Base-by-base conservation (phyloP, 2,888 invertebrate species). In the Napeogenes sylphis region DNA sequence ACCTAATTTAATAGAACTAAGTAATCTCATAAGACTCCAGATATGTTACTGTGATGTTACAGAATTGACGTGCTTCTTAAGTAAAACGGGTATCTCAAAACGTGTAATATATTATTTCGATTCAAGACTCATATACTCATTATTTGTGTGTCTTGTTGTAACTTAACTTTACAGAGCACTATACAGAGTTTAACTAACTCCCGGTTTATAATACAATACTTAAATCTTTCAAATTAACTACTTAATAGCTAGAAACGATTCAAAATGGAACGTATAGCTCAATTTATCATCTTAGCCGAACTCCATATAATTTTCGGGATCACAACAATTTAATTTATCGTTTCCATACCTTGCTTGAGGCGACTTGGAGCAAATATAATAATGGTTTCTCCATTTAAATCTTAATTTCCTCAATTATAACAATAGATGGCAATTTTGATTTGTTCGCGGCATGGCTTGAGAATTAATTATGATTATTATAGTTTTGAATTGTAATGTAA, bases 311-410 rank as follows among this genome's bases (percentile, higher is more conserved):
- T 79, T 75, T 78, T 73, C 71, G 72, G 70, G 75, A 75, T 73
- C 73, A 72, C 75, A 79, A 79, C 75, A 78, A 79, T 78, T 73
- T 76, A 80, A 82, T 81, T 81, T 80, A 74, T 73, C 69, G 72
- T 64, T 62, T 63, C 64, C 63, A 63, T 64, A 66, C 69, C 69
- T 67, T 54, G 70, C 73, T 75, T 66, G 67, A 64, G 71, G 80
- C 78, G 64, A 66, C 51, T 51, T 58, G 65, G 63, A 68, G 71
- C 71, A 73, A 64, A 64, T 67, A 62, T 59, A 59, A 56, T 57
- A 62, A 67, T 61, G 58, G 38, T 51, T 53, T 59, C 57, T 68
- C 59, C 61, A 65, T 61, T 61, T 45, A 58, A 60, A 60, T 59
- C 59, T 56, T 45, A 38, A 58, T 55, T 51, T 54, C 55, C 55